Evolutionary conservation across 2,888 invertebrate genomes (phyloP).

Genomic region (Thysanoteuthis rhombus): DNA sequence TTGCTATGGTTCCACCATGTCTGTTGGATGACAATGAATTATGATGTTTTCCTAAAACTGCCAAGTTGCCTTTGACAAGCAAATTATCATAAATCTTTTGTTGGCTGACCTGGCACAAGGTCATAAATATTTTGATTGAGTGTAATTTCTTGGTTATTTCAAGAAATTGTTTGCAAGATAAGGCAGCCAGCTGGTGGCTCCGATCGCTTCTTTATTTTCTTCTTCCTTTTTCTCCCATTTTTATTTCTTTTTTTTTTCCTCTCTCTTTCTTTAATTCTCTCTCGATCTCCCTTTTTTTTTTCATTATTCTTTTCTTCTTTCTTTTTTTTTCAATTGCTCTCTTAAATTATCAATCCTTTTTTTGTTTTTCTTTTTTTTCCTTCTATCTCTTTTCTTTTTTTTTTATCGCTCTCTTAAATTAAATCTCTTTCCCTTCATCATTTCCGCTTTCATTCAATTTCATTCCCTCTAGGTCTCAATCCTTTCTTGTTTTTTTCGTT

Average conservation of each 20-base stretch:
- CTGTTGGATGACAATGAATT: conserved; percentile 54
- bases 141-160: conserved; percentile 42
- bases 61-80: conserved; percentile 56
- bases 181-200: conserved; percentile 30
- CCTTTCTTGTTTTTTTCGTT: background rate
- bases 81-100: conserved; percentile 58
- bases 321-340: background rate
- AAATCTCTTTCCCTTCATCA: background rate
- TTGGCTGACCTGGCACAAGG: conserved; percentile 42
- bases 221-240: background rate
- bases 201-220: background rate
- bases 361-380: background rate
- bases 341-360: background rate
- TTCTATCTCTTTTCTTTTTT: background rate
- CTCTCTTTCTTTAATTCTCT: background rate
- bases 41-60: conserved; percentile 53
- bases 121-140: conserved; percentile 46
- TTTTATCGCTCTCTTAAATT: background rate
- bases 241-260: background rate
- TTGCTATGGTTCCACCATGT: conserved; percentile 54
- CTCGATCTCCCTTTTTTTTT: background rate
- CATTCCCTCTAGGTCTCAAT: background rate
- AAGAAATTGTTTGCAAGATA: conserved; percentile 34
- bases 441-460: background rate
- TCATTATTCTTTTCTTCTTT: background rate